Base-by-base conservation (phyloP, 1,140 invertebrate species). In the Drosophila pruinosa region DNA sequence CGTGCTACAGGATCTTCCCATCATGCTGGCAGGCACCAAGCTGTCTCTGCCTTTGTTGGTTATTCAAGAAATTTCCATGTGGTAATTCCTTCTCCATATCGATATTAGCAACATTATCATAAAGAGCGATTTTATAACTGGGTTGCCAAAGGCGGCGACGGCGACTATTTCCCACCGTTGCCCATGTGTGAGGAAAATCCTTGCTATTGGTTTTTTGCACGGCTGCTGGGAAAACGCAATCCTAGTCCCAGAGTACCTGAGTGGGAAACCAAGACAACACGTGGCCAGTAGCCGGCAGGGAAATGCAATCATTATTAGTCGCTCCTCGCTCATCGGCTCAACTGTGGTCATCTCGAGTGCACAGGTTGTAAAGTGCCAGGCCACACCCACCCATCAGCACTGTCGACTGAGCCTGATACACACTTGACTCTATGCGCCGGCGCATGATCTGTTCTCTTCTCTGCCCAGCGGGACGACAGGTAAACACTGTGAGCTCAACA, bases 361-460 rank as follows among this genome's bases (percentile, higher is more conserved):
- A 88, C 82, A 86, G 78, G 82, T 88, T 78, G 67, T 77, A 75
- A 71, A 75, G 41, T 31, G 38, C 22, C 61, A 21, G 17, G 70
- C 56, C 81, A 73, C 76, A 70, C 81, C 76, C 45, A 22, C 47
- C 7, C 26, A 41, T 31, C 34, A 3, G 10, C 24, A 8, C 53
- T 10, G n/a, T n/a, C n/a, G n/a, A n/a, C n/a, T n/a, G n/a, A n/a
- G 28, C 21, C 21, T 50, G 53, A 45, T n/a, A n/a, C 45, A 21
- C 81, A 88, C 82, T 88, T 88, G 82, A 88, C 82, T 88, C 58
- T 72, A 88, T 88, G 83, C 82, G 82, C 83, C 78, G 75, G 75
- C 74, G 70, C 81, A 81, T 71, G 67, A 69, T 58, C 21, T 17
- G 2, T 19, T 14, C 17, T 47, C n/a, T 12, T 19, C 56, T 39